Percentiles rank a stretch among this genome's conserved stretches.
Evolutionary conservation across 2,888 invertebrate species (phyloP).

Genomic region (Euzophera pinguis): DNA sequence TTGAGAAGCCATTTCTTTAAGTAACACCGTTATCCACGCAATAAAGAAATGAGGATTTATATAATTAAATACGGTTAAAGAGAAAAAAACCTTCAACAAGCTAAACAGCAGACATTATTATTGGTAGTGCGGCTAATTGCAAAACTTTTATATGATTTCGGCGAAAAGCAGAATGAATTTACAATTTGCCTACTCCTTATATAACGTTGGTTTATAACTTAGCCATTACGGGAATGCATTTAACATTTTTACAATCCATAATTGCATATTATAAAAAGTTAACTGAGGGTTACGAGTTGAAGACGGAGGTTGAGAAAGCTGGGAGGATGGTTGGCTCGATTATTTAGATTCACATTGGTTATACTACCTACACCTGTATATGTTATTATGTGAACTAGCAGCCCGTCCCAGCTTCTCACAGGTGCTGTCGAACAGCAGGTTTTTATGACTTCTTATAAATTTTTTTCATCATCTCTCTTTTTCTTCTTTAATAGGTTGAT

Average conservation of each 20-base stretch:
- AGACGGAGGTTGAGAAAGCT: not conserved
- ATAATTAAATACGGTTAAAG: not conserved
- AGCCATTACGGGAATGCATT: conserved; percentile 63
- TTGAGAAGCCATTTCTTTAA: too few relatives aligned
- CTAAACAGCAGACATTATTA: conserved; percentile 25
- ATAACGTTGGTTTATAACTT: conserved; percentile 56
- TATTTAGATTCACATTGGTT: not conserved
- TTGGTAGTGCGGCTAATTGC: conserved; percentile 37
- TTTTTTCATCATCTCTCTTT: too few relatives aligned
- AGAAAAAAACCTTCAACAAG: not conserved
- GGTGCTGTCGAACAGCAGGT: too few relatives aligned
- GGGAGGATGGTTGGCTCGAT: not conserved
- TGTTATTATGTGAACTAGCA: too few relatives aligned
- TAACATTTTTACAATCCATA: conserved; percentile 76
- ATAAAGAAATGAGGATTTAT: conserved; percentile 1
- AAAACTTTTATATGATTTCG: conserved; percentile 53
- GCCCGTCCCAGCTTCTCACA: too few relatives aligned
- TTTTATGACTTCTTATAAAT: too few relatives aligned
- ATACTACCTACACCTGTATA: too few relatives aligned
- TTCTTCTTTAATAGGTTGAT: too few relatives aligned
- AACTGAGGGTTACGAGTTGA: conserved; percentile 25
- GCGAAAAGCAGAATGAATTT: conserved; percentile 49
- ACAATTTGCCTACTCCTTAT: conserved; percentile 57
- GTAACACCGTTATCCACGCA: too few relatives aligned
- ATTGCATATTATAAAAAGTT: conserved; percentile 74